These are phyloP conservation scores for Uloborus plumipes DNA, from an alignment of 2,888 invertebrate genomes.

Conservation along the genomic window DNA sequence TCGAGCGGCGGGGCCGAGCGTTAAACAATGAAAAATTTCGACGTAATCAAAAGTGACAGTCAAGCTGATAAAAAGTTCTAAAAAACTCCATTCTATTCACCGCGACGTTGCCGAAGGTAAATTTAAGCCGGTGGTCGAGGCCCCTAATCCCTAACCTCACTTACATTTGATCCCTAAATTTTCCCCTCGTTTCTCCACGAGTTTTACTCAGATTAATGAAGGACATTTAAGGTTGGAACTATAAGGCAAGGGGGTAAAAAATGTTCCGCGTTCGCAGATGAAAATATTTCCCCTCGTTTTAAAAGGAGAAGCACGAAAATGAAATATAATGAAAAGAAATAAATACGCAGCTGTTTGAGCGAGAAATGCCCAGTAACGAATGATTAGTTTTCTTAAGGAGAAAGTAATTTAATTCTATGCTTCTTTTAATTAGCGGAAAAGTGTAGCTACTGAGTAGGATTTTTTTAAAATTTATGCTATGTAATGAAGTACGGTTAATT, in stretches of 20 bases:
- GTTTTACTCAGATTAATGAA: conserved; percentile 44
- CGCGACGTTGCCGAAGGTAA: not conserved
- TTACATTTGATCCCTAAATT: conserved; percentile 52
- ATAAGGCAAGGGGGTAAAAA: not conserved
- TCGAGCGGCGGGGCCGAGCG: conserved; percentile 28
- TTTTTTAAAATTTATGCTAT: no score
- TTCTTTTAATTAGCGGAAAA: no score
- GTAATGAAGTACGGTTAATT: no score
- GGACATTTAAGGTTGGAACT: not conserved
- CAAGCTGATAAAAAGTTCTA: conserved; percentile 19
- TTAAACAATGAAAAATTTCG: conserved; percentile 49
- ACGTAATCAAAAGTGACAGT: conserved; percentile 53
- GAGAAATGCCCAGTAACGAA: no score
- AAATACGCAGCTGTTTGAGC: no score
- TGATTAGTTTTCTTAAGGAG: no score
- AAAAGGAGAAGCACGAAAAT: no score
- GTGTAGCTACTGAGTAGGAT: no score
- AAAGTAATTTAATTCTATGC: no score
- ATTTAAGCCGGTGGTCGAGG: conserved; percentile 39
- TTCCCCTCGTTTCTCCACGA: conserved; percentile 32
- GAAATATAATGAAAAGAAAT: no score
- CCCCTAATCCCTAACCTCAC: conserved; percentile 42
- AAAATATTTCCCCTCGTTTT: no score
- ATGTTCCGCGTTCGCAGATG: no score
- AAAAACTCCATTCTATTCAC: conserved; percentile 5